A percentile compares a stretch with the other conserved stretches of the same genome.
Evolutionary conservation across 2,888 invertebrate species (phyloP).

Genomic region (Tribolium freemani): DNA sequence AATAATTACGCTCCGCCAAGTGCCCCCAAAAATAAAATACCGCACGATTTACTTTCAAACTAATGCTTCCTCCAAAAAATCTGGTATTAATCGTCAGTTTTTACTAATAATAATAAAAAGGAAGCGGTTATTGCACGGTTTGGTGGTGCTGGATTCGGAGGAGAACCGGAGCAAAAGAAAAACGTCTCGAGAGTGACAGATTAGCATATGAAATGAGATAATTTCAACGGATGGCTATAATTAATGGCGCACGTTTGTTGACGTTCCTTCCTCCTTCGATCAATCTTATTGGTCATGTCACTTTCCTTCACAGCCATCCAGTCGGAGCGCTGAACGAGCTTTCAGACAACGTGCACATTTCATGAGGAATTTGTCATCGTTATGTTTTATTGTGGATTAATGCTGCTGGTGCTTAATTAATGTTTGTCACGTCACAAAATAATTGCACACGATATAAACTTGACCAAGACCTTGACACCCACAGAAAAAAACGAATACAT

Average conservation of each 20-base stretch:
- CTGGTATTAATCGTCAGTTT: conserved; percentile 25
- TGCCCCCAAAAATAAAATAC: conserved; percentile 38
- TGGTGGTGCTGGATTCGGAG: conserved; percentile 13
- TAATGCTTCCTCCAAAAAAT: conserved; percentile 47
- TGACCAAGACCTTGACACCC: too few species aligned
- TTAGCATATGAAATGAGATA: conserved; percentile 55
- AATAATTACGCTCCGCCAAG: conserved; percentile 39
- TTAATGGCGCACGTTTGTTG: conserved; percentile 54
- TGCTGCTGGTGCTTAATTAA: too few species aligned
- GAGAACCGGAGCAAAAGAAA: conserved; percentile 25
- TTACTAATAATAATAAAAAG: conserved; percentile 7
- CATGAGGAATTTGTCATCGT: too few species aligned
- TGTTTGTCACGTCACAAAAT: too few species aligned
- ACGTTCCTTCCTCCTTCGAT: conserved; percentile 51
- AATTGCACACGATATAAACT: too few species aligned
- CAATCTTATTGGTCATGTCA: conserved; percentile 45
- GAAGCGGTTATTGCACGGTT: conserved; percentile 32
- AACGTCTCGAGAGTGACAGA: conserved; percentile 46
- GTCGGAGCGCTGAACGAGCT: background rate
- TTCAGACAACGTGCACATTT: too few species aligned
- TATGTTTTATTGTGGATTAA: too few species aligned
- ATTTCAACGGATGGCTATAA: conserved; percentile 51
- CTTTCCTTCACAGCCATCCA: conserved; percentile 20
- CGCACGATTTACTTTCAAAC: conserved; percentile 48
- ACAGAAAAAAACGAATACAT: too few species aligned